A percentile compares a stretch with the other conserved stretches of the same genome.
These are phyloP conservation scores for Drosophila kanapiae DNA, from an alignment of 1,140 invertebrate species.

Conservation along the genomic window DNA sequence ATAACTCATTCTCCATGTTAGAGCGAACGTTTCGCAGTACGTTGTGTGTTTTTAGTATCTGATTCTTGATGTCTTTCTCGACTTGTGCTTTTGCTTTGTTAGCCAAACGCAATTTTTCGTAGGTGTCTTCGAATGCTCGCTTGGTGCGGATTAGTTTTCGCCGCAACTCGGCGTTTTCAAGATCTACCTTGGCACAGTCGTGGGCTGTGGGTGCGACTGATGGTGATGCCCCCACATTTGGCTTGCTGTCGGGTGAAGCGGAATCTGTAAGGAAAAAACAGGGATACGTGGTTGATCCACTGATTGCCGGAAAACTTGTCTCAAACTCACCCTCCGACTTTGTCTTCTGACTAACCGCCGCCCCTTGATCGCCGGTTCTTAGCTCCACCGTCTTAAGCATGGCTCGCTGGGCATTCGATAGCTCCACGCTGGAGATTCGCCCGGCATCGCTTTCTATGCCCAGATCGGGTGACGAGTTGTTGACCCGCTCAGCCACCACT, in stretches of 20 bases:
- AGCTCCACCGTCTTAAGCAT: constrained; percentile 76
- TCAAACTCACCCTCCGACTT: constrained; percentile 47
- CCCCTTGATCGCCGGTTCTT: constrained; percentile 9
- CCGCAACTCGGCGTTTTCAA: constrained; percentile 86
- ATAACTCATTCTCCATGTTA: constrained; percentile 86
- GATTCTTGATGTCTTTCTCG: constrained; percentile 87
- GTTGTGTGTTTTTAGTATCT: constrained; percentile 87
- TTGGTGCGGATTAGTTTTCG: constrained; percentile 86
- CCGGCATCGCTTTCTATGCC: constrained; percentile 90
- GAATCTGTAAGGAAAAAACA: constrained; percentile 36
- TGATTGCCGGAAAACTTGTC: neutral
- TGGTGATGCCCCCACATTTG: neutral
- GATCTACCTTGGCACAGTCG: constrained; percentile 85
- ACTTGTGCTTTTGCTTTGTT: constrained; percentile 87
- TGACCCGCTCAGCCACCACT: constrained; percentile 74
- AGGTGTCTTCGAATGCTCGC: constrained; percentile 87
- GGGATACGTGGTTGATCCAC: neutral
- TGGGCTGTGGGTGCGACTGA: constrained; percentile 35
- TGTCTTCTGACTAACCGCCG: constrained; percentile 6
- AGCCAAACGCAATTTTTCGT: constrained; percentile 86
- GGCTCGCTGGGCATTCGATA: constrained; percentile 63
- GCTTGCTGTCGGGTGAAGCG: constrained; percentile 35
- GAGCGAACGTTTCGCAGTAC: constrained; percentile 87
- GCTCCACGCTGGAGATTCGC: constrained; percentile 87
- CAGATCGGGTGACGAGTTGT: constrained; percentile 89